Base-by-base conservation (phyloP, 2,888 invertebrate species). In the Bombylius major region DNA sequence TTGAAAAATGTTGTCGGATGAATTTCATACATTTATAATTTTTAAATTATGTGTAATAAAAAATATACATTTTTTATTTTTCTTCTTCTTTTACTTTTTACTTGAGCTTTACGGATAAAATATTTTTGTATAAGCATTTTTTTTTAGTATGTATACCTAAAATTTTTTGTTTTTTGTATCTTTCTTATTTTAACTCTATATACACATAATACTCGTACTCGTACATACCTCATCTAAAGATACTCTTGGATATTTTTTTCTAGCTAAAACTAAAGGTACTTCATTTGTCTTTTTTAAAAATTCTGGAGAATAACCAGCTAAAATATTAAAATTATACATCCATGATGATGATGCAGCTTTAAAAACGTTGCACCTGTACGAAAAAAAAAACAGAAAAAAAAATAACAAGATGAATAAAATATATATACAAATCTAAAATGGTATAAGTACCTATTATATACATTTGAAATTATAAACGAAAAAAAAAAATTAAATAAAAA, bases 281-380 rank as follows among this genome's bases (percentile, higher is more conserved):
- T 85, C 79, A 70, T 87, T 86, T 56, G 86, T 88, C 66, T 84
- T 84, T 68, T 83, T 83, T 63, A 89, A 76, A 75, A 86, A 89
- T 54, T 82, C 81, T 11, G 87, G 82, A 57, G 84, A 82, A 72
- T 89, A 89, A 65, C 90, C 90, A 9, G 89, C 89, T 72, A 91
- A 81, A 54, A 89, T 75, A 72, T 90, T 89, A 74, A 91, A 90
- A 75, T 90, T 90, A 75, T 89, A 89, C 86, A 91, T 89, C 90
- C 91, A 91, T 0, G 90, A 89, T 23, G 90, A 89, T n/a, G 90
- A 90, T 4, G 87, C 88, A 6, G 87, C 87, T 77, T 87, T 87
- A 70, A 87, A 87, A 59, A 87, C 82, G 68, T 87, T 87, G 70
- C 87, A 87, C 82, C 82, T 82, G 69, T 50, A 47, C 6, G 4